These are phyloP conservation scores for Condylura cristata DNA, from an alignment of 2,113 vertebrate genomes.

Conservation along the genomic window DNA sequence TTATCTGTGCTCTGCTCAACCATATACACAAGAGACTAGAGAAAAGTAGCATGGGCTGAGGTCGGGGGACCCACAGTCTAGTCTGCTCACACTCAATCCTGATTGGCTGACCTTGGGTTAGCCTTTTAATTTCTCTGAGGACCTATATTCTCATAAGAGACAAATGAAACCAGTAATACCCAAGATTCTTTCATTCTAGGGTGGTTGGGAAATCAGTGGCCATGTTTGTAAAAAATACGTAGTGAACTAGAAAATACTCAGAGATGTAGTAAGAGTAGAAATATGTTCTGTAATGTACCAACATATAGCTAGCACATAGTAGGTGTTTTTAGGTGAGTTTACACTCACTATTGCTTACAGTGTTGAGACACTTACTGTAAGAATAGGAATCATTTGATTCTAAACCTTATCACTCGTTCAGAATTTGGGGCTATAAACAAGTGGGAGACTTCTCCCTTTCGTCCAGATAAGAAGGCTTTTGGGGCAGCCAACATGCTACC, in stretches of 20 bases:
- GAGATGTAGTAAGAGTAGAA: background rate
- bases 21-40: background rate
- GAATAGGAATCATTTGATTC: background rate
- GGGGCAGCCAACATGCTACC: background rate
- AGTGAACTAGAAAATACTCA: background rate
- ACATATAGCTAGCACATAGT: background rate
- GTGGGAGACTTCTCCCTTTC: background rate
- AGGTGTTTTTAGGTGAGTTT: background rate
- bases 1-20: background rate
- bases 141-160: background rate
- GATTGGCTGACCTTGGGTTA: background rate
- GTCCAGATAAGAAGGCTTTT: background rate
- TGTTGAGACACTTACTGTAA: background rate
- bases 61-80: background rate
- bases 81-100: background rate
- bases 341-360: background rate
- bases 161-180: background rate
- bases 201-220: background rate
- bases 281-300: background rate
- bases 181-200: background rate
- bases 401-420: background rate
- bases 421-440: background rate
- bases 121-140: background rate
- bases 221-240: background rate
- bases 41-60: background rate